A percentile compares a stretch with the other conserved stretches of the same genome.
phyloP scores from a whole-genome alignment of 2,888 invertebrate genomes.

The Orchesellides sinensis region DNA sequence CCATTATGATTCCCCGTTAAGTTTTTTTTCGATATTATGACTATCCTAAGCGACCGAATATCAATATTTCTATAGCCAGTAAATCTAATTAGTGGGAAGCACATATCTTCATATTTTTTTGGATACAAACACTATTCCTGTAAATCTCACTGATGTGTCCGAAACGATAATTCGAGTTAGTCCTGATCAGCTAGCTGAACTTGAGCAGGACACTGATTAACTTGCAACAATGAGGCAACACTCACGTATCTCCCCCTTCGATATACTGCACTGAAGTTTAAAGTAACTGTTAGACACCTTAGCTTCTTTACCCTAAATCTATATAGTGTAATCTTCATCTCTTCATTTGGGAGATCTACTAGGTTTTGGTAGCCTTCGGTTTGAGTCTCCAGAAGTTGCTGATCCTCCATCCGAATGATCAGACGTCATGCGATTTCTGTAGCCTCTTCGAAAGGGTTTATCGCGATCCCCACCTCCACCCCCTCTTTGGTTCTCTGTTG shows the following conservation, averaged over 20 bases:
- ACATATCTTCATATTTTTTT: constrained; percentile 43
- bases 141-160: constrained; percentile 68
- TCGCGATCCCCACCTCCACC: constrained; percentile 64
- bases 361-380: constrained; percentile 56
- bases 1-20: not conserved
- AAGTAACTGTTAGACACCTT: not conserved
- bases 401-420: constrained; percentile 67
- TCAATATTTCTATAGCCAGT: constrained; percentile 38
- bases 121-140: constrained; percentile 52
- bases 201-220: constrained; percentile 55
- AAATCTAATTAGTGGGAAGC: constrained; percentile 47
- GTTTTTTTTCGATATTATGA: not conserved
- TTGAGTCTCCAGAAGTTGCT: constrained; percentile 40
- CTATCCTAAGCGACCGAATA: constrained; percentile 45
- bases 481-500: constrained; percentile 66
- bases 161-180: constrained; percentile 60
- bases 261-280: constrained; percentile 4
- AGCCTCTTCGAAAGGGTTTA: constrained; percentile 57
- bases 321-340: constrained; percentile 16
- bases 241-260: not conserved
- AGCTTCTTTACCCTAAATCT: constrained; percentile 7
- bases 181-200: constrained; percentile 40
- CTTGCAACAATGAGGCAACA: constrained; percentile 26
- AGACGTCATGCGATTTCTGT: constrained; percentile 65
- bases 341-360: constrained; percentile 66